Percentiles rank a stretch among this genome's conserved stretches.
These are phyloP conservation scores for Mycteria americana DNA, from an alignment of 2,797 vertebrate species.

Conservation along the genomic window DNA sequence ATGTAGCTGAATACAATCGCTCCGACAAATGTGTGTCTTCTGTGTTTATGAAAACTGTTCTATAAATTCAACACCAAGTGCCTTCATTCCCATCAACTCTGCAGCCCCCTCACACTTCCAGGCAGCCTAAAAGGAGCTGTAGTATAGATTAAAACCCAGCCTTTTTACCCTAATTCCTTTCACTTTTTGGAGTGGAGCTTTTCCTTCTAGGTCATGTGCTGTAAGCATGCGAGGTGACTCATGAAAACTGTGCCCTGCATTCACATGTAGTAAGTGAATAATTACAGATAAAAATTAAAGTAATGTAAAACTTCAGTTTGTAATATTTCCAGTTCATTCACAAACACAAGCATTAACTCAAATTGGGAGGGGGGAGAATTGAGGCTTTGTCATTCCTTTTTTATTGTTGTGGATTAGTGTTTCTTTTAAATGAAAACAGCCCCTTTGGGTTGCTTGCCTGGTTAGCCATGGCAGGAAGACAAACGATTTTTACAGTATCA, in stretches of 20 bases:
- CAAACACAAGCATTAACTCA: neutral
- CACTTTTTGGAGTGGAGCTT: neutral
- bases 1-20: neutral
- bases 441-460: conserved; percentile 70
- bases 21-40: neutral
- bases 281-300: neutral
- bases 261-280: neutral
- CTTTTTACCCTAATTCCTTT: neutral
- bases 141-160: neutral
- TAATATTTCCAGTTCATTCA: conserved; percentile 32
- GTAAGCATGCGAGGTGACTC: neutral
- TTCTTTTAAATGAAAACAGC: conserved; percentile 78
- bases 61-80: neutral
- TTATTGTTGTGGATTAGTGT: conserved; percentile 69
- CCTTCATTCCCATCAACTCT: neutral
- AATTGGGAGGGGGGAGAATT: neutral
- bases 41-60: neutral
- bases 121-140: neutral
- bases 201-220: neutral
- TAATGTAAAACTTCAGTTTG: neutral
- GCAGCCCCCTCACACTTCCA: neutral
- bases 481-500: conserved; percentile 84
- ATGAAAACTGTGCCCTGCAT: neutral
- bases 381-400: conserved; percentile 52
- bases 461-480: conserved; percentile 77